A percentile compares a stretch with the other conserved stretches of the same genome.
These are phyloP conservation scores for Philantomba maxwellii DNA, from an alignment of 2,113 vertebrate species.

Conservation along the genomic window DNA sequence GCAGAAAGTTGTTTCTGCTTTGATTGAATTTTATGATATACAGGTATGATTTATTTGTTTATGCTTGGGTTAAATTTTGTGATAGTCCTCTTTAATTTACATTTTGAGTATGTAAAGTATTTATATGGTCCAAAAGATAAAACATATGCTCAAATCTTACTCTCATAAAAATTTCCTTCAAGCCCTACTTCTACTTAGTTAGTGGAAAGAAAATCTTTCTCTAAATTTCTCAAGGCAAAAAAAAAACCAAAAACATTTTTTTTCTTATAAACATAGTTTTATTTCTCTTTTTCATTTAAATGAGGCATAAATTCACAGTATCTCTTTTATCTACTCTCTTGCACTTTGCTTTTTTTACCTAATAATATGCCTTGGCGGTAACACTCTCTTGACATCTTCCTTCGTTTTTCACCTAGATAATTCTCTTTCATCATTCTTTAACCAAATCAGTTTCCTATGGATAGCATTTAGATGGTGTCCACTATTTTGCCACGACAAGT, in stretches of 20 bases:
- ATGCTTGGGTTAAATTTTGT: neutral
- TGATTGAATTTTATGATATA: neutral
- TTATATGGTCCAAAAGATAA: neutral
- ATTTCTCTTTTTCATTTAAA: neutral
- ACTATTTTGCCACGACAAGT: neutral
- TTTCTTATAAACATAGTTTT: neutral
- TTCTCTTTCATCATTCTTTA: neutral
- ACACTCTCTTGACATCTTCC: neutral
- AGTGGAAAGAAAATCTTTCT: neutral
- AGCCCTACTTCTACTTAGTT: neutral
- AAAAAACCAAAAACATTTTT: no score
- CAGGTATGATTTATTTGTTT: neutral
- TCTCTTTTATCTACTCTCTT: neutral
- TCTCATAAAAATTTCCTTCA: neutral
- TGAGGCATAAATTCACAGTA: neutral
- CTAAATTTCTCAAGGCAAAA: neutral
- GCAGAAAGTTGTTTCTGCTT: neutral
- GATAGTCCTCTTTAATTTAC: neutral
- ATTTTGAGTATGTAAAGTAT: neutral
- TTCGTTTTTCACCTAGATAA: neutral
- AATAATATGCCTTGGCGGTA: neutral
- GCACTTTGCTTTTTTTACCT: neutral
- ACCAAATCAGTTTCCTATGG: neutral
- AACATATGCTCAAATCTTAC: neutral
- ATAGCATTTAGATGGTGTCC: neutral